Evolutionary conservation across 1,140 invertebrate genomes (phyloP), one percentile per base, ranked within the genome.

Genomic region (Goniozus legneri): DNA sequence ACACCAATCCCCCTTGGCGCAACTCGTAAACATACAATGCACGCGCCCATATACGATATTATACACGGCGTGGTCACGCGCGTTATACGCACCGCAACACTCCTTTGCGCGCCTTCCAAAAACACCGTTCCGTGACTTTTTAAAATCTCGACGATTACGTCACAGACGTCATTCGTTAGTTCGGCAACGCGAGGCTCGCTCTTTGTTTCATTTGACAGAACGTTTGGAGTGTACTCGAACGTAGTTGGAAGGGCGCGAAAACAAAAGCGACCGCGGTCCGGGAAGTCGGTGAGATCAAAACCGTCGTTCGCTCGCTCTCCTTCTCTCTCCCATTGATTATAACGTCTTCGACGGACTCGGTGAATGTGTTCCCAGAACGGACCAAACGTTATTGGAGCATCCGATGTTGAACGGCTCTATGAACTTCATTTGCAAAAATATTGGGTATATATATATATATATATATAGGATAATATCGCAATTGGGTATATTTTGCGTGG

Each of bases 61-160:
- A 58, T 50, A 50, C 36, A 50, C 55, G 54, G 55, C 44, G 45
- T 49, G 49, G 62, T 60, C 59, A 68, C 64, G 63, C 45, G 55
- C 47, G 59, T 73, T 71, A 69, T 52, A 47, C 47, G 24, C n/a
- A 47, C 56, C 56, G 55, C 62, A 62, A 65, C 60, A 53, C 54
- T 54, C 50, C 24, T 45, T 32, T 48, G 27, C 37, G 27, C 20
- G 49, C 39, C n/a, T 39, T 31, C 50, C 55, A 60, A 60, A 65
- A 54, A 55, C 49, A 61, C n/a, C n/a, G n/a, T n/a, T 67, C 69
- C 67, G 71, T 72, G 61, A 73, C 65, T 70, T 72, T 71, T 69
- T 60, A 54, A 60, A 71, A 69, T 69, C 63, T 43, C 58, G 60
- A 59, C 65, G 60, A 74, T 71, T 71, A 67, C 64, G 65, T 70